Percentiles rank a stretch among this genome's conserved stretches.
Evolutionary conservation across 1,140 invertebrate genomes (phyloP).

Genomic region (Plodia interpunctella): DNA sequence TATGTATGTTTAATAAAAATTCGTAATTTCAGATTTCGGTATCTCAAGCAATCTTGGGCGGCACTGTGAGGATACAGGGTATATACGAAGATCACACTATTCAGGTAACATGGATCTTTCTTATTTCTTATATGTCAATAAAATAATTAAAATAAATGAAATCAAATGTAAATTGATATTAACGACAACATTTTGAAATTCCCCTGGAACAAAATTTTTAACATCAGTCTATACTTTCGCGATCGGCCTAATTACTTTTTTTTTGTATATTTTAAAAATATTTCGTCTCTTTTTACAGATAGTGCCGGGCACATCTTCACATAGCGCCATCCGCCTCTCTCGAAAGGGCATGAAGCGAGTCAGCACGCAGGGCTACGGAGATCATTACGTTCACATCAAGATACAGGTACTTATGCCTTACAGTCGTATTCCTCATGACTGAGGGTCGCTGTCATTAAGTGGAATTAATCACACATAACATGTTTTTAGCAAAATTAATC

Average conservation of each 20-base stretch:
- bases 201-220: too few relatives aligned
- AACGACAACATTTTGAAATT: too few relatives aligned
- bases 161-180: too few relatives aligned
- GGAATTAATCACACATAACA: too few relatives aligned
- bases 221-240: too few relatives aligned
- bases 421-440: too few relatives aligned
- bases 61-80: conserved; percentile 93
- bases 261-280: neutral
- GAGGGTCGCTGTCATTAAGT: too few relatives aligned
- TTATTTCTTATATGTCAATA: too few relatives aligned
- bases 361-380: conserved; percentile 93
- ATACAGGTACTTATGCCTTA: conserved; percentile 81
- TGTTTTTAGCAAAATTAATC: too few relatives aligned
- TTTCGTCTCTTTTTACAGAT: conserved; percentile 80
- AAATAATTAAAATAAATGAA: too few relatives aligned
- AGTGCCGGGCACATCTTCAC: conserved; percentile 93
- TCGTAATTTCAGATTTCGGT: conserved; percentile 82
- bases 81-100: conserved; percentile 96
- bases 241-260: too few relatives aligned
- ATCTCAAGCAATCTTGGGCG: conserved; percentile 95
- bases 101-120: conserved; percentile 76
- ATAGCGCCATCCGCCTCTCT: conserved; percentile 88
- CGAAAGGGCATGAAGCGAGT: conserved; percentile 97
- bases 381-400: conserved; percentile 98
- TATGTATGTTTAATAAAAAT: too few relatives aligned